Evolutionary conservation across 2,113 vertebrate species (phyloP), one percentile per base, ranked within the genome.

Genomic region (Indicator indicator): DNA sequence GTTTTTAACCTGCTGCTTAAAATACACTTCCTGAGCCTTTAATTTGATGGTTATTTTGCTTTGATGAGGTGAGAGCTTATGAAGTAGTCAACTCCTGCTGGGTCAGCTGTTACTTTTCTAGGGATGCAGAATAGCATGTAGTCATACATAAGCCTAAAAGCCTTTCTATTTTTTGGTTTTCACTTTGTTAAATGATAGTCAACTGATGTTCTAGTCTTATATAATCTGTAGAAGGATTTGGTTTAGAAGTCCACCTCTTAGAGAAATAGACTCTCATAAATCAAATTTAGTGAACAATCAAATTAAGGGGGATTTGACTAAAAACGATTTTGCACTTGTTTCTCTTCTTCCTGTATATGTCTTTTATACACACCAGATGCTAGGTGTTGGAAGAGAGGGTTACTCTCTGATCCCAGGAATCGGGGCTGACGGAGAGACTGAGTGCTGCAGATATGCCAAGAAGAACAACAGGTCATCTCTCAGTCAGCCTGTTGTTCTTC

Each of bases 231-330:
- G 77, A 72, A 69, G 56, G 67, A 94, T 92, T 94, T 97, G 28
- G 15, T 91, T 95, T 82, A 89, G 69, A 86, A 89, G 56, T 55
- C 19, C 23, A 60, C 59, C 84, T 91, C 73, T 94, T 86, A 89
- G 4, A 21, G 52, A 91, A 90, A 89, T 67, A 20, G 54, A 12
- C 9, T 86, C 4, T 64, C 59, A 40, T 54, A 84, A 92, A 90
- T 82, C 27, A 48, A 46, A 79, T 87, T 58, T 52, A 69, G 44
- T 58, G 30, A 84, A 52, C 44, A 81, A 62, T 23, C 64, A 46
- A 87, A 72, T 70, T 36, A 78, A 89, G 26, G 8, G 30, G 5
- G 19, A 16, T 70, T 84, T 71, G 32, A 89, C 30, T 48, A 46
- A 86, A 84, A 36, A 19, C 58, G 12, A 23, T 6, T 95, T 73